Evolutionary conservation across 2,797 vertebrate genomes (phyloP).

Genomic region (Peromyscus nudipes): DNA sequence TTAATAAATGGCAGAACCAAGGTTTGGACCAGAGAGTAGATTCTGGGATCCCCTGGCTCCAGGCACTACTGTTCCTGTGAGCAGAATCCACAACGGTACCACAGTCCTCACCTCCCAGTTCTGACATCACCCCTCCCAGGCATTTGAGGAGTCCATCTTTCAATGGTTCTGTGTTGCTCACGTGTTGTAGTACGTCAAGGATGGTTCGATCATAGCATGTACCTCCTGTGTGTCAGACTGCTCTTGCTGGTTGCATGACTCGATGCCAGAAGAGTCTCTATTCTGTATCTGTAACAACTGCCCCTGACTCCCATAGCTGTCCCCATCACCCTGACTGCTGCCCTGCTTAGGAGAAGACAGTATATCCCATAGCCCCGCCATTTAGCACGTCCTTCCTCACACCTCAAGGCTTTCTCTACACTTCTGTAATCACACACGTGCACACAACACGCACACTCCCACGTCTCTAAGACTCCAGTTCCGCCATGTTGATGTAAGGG

Average conservation of each 20-base stretch:
- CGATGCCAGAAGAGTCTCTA: background rate
- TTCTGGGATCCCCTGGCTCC: background rate
- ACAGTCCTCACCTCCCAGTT: background rate
- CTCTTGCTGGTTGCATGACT: background rate
- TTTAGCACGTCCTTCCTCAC: background rate
- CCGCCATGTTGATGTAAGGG: background rate
- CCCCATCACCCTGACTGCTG: background rate
- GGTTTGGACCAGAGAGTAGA: background rate
- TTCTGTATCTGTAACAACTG: background rate
- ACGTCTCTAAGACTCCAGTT: background rate
- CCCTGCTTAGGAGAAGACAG: background rate
- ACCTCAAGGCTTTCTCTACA: background rate
- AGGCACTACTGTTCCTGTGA: background rate
- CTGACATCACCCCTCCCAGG: fast-evolving
- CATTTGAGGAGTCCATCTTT: fast-evolving
- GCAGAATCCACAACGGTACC: too few relatives aligned
- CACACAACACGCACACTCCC: too few relatives aligned
- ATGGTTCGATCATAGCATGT: background rate
- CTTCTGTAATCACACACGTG: background rate
- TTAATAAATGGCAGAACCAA: background rate
- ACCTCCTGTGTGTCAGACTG: background rate
- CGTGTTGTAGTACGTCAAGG: background rate
- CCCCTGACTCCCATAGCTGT: background rate
- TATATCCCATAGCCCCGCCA: background rate
- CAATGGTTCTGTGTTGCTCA: background rate